phyloP scores from a whole-genome alignment of 2,797 vertebrate genomes.

The Paratrypauchen microcephalus region DNA sequence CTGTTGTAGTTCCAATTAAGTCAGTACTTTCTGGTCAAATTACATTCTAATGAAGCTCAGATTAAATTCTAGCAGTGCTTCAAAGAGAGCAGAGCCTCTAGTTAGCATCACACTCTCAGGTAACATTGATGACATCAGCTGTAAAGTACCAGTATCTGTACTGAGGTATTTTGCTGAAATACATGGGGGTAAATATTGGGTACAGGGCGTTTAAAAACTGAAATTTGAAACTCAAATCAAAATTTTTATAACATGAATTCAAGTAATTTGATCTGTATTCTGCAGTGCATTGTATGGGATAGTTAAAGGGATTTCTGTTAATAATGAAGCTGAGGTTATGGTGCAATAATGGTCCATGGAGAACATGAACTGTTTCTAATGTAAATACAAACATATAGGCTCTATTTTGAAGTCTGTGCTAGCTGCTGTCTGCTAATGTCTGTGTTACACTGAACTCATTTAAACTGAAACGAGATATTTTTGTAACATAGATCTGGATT shows the following conservation, averaged over 20 bases:
- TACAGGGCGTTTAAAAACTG: not conserved
- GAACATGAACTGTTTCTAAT: constrained; percentile 25
- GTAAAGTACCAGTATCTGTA: no score
- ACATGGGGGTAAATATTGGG: no score
- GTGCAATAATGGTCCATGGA: constrained; percentile 52
- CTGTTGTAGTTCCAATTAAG: no score
- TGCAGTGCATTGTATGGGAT: not conserved
- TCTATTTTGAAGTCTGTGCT: constrained; percentile 47
- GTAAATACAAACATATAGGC: constrained; percentile 25
- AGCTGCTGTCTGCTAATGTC: constrained; percentile 19
- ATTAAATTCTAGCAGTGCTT: no score
- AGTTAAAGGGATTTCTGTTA: constrained; percentile 1
- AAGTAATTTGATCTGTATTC: not conserved
- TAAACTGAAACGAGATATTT: constrained; percentile 46
- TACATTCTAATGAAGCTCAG: no score
- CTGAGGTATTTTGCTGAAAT: no score
- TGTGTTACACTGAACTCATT: constrained; percentile 15
- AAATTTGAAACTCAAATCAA: not conserved
- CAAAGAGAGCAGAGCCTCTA: no score
- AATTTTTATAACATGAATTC: not conserved
- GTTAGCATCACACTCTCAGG: no score
- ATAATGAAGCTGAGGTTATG: constrained; percentile 15
- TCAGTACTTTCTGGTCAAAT: no score
- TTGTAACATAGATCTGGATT: constrained; percentile 43
- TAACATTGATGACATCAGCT: no score